Evolutionary conservation across 2,888 invertebrate species (phyloP).

Genomic region (Ypsolopha scabrella): DNA sequence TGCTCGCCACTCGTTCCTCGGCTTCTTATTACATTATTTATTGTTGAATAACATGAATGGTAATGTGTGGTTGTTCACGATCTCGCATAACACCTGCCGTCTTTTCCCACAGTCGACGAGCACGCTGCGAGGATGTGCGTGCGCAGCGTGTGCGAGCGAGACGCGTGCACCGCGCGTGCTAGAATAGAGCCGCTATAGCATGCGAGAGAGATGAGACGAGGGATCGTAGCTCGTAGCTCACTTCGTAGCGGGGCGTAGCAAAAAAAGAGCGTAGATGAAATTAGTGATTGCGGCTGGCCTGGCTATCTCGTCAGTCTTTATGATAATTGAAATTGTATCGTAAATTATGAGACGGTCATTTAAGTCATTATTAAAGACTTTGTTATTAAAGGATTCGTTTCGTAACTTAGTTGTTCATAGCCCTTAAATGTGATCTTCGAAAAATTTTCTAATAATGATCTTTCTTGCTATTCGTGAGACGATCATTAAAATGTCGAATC

Average conservation of each 20-base stretch:
- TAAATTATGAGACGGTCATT: constrained; percentile 15
- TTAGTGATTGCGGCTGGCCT: constrained; percentile 18
- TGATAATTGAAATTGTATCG: constrained; percentile 23
- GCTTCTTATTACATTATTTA: constrained; percentile 71
- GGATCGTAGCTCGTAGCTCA: constrained; percentile 14
- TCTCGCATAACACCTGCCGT: constrained; percentile 73
- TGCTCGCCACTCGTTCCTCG: constrained; percentile 67
- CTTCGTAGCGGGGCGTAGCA: constrained; percentile 18
- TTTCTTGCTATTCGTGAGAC: background rate
- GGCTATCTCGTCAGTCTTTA: constrained; percentile 19
- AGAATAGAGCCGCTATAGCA: constrained; percentile 17
- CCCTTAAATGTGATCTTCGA: constrained; percentile 12
- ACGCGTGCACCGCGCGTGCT: constrained; percentile 15
- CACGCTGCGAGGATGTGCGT: constrained; percentile 34
- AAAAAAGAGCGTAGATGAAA: constrained; percentile 21
- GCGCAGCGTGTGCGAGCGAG: constrained; percentile 20
- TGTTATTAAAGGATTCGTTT: constrained; percentile 13
- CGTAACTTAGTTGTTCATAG: constrained; percentile 18
- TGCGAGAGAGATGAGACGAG: constrained; percentile 32
- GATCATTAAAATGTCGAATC: background rate
- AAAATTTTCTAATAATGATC: constrained; percentile 15
- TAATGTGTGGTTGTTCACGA: constrained; percentile 71
- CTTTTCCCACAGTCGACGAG: constrained; percentile 67
- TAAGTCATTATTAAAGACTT: constrained; percentile 13
- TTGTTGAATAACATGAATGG: constrained; percentile 71